phyloP scores from a whole-genome alignment of 2,888 invertebrate genomes.

The Petrophora chlorosata region DNA sequence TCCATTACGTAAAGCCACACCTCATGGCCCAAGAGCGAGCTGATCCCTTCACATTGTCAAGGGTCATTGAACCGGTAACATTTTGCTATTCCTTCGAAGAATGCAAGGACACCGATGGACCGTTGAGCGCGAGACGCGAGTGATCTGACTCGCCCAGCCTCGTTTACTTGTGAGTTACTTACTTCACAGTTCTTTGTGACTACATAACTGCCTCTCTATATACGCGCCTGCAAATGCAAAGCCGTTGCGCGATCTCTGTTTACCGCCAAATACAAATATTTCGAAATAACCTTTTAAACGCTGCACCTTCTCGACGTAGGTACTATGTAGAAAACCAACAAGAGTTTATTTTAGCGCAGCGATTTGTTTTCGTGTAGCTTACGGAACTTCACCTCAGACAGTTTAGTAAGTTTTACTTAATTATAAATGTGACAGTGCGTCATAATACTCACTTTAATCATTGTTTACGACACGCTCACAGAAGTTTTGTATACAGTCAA shows the following conservation, averaged over 20 bases:
- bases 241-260: slow-evolving; percentile 51
- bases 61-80: slow-evolving; percentile 77
- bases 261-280: slow-evolving; percentile 57
- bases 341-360: slow-evolving; percentile 28
- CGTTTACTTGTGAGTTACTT: slow-evolving; percentile 18
- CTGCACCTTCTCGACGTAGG: slow-evolving; percentile 26
- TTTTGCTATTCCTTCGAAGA: slow-evolving; percentile 71
- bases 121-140: slow-evolving; percentile 42
- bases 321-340: slow-evolving; percentile 38
- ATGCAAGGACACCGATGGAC: slow-evolving; percentile 76
- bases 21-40: slow-evolving; percentile 58
- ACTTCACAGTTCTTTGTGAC: slow-evolving; percentile 15
- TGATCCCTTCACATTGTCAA: slow-evolving; percentile 77
- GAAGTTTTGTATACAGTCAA: slow-evolving; percentile 35
- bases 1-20: slow-evolving; percentile 71
- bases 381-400: slow-evolving; percentile 28
- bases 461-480: slow-evolving; percentile 36
- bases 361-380: slow-evolving; percentile 23
- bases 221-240: slow-evolving; percentile 38
- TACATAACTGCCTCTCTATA: slow-evolving; percentile 26
- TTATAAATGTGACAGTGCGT: slow-evolving; percentile 21
- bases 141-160: slow-evolving; percentile 26
- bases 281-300: slow-evolving; percentile 62
- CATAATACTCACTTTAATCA: slow-evolving; percentile 28
- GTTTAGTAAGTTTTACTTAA: slow-evolving; percentile 36